Percentiles rank a stretch among this genome's conserved stretches.
Evolutionary conservation across 2,113 vertebrate genomes (phyloP).

Genomic region (human (Homo sapiens)): GRCh38 chr19:33800001-33800500

Average conservation of each 20-base stretch:
- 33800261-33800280: neutral
- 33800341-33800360: neutral
- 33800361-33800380: neutral
- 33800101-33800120: slow-evolving; percentile 81
- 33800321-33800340: neutral
- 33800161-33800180: slow-evolving; percentile 70
- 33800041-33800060: slow-evolving; percentile 78
- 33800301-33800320: neutral
- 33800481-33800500: slow-evolving; percentile 72
- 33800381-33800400: neutral
- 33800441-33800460: slow-evolving; percentile 78
- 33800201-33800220: neutral
- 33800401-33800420: neutral
- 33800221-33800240: slow-evolving; percentile 40
- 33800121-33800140: slow-evolving; percentile 81
- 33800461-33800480: slow-evolving; percentile 78
- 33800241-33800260: neutral
- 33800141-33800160: slow-evolving; percentile 74
- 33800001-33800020: slow-evolving; percentile 48
- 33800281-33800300: neutral
- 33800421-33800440: slow-evolving; percentile 69
- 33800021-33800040: slow-evolving; percentile 76
- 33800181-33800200: neutral
- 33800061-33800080: slow-evolving; percentile 82
- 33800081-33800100: slow-evolving; percentile 83